phyloP scores from a whole-genome alignment of 2,113 vertebrate species.

The Dasypus novemcinctus region DNA sequence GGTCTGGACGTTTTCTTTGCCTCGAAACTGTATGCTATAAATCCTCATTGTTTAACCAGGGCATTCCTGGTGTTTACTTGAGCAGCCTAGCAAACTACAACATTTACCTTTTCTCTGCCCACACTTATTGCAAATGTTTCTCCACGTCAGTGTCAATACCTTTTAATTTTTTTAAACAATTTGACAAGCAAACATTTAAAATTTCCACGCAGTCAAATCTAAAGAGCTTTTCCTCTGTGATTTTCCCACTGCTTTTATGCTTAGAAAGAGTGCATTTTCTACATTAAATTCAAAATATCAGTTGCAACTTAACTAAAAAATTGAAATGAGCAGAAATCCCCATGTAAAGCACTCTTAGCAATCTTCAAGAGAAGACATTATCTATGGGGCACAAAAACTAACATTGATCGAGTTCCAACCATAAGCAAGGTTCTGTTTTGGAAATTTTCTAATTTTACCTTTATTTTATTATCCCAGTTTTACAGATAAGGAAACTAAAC shows the following conservation, averaged over 20 bases:
- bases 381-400: not conserved
- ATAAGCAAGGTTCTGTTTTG: not conserved
- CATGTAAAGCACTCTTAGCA: not conserved
- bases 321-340: not conserved
- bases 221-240: not conserved
- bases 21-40: too few relatives aligned
- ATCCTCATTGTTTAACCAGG: too few relatives aligned
- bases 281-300: slow-evolving; percentile 17
- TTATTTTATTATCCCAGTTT: slow-evolving; percentile 36
- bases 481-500: not conserved
- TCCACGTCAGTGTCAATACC: not conserved
- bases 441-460: not conserved
- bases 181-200: slow-evolving; percentile 3
- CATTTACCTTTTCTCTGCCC: not conserved
- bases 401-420: not conserved
- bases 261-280: not conserved
- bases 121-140: not conserved
- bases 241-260: not conserved
- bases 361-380: not conserved
- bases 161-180: slow-evolving; percentile 36
- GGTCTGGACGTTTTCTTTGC: too few relatives aligned
- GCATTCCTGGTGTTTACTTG: too few relatives aligned
- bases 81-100: too few relatives aligned
- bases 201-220: not conserved
- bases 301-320: slow-evolving; percentile 19